Percentiles rank a stretch among this genome's conserved stretches.
Conservation (phyloP, 2,797 vertebrate genomes). For the Sebastiscus albofasciatus region DNA sequence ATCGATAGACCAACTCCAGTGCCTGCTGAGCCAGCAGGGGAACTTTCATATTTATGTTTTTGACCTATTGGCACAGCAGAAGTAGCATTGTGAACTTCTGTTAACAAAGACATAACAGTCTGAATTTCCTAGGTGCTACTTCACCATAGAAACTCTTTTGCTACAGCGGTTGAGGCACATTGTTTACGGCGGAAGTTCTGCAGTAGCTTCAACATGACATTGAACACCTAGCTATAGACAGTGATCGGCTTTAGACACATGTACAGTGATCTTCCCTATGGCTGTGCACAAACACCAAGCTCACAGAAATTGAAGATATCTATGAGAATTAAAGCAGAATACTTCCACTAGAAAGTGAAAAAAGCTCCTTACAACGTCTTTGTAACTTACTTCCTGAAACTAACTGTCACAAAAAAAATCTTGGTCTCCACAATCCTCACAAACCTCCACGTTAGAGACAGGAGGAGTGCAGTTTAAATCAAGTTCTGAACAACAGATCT, state of each 20-base stretch:
- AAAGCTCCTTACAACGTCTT: neutral
- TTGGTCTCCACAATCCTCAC: slow-evolving; percentile 4
- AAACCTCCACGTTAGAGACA: slow-evolving; percentile 19
- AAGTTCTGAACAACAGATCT: slow-evolving; percentile 17
- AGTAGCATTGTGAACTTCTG: slow-evolving; percentile 30
- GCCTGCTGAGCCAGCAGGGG: slow-evolving; percentile 67
- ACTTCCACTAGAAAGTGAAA: neutral
- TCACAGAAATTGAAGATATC: neutral
- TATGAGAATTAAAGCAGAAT: neutral
- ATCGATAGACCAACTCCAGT: slow-evolving; percentile 60
- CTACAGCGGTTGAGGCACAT: neutral
- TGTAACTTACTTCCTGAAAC: neutral
- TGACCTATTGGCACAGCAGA: slow-evolving; percentile 67
- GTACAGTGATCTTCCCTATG: no score
- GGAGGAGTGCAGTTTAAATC: slow-evolving; percentile 18
- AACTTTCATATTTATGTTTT: slow-evolving; percentile 72
- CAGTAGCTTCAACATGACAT: neutral
- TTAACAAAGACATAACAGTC: slow-evolving; percentile 39
- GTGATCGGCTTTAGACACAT: neutral
- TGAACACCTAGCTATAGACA: neutral
- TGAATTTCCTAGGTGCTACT: slow-evolving; percentile 11
- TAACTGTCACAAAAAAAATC: neutral
- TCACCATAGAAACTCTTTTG: neutral
- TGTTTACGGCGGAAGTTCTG: slow-evolving; percentile 3
- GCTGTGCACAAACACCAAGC: neutral